Evolutionary conservation across 1,140 invertebrate genomes (phyloP).

Genomic region (Schlechtendalia chinensis): DNA sequence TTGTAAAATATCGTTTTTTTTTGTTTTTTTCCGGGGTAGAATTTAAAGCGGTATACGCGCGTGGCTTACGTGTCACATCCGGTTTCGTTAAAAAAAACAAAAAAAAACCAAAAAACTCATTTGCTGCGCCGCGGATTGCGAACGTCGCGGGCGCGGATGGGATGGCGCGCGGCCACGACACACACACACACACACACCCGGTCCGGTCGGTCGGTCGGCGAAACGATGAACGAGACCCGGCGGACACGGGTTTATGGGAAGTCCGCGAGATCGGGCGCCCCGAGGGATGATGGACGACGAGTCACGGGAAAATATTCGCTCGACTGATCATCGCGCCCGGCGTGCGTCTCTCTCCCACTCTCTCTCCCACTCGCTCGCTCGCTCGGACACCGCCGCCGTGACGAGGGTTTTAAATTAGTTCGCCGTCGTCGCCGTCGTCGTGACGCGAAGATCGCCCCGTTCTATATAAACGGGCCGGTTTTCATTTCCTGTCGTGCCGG

Average conservation of each 20-base stretch:
- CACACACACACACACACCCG: too few relatives aligned
- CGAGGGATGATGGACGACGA: conserved; percentile 39
- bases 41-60: too few relatives aligned
- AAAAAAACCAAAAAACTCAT: too few relatives aligned
- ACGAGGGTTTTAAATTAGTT: conserved; percentile 50
- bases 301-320: conserved; percentile 46
- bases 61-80: neutral
- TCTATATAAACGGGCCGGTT: conserved; percentile 27
- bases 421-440: conserved; percentile 20
- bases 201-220: too few relatives aligned
- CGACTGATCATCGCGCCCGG: conserved; percentile 48
- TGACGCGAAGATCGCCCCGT: neutral
- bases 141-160: too few relatives aligned
- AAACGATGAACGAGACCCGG: neutral
- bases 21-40: too few relatives aligned
- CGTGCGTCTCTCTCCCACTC: too few relatives aligned
- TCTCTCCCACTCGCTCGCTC: neutral
- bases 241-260: neutral
- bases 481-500: conserved; percentile 41
- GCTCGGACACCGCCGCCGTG: conserved; percentile 34
- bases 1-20: conserved; percentile 30
- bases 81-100: conserved; percentile 2
- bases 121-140: too few relatives aligned
- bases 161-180: too few relatives aligned
- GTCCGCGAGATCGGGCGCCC: conserved; percentile 17